Evolutionary conservation across 2,888 invertebrate species (phyloP), one percentile per base, ranked within the genome.

Genomic region (Thymelicus acteon): DNA sequence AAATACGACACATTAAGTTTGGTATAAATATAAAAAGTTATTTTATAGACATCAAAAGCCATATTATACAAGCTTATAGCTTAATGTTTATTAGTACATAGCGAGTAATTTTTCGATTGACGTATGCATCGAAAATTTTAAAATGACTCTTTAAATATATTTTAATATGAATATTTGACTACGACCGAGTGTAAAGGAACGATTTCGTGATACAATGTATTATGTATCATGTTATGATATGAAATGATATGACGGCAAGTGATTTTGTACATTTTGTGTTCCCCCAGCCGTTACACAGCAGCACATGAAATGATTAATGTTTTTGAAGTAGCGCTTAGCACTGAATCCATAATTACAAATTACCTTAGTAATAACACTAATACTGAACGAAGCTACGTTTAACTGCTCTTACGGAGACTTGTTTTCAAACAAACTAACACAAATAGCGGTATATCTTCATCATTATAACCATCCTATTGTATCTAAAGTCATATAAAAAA

Each of bases 231-330:
- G 24, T 54, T 63, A 75, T 82, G 90, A 92, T 91, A 92, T 92
- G 92, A 86, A 75, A 88, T 90, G 93, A 94, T 93, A 93, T 89
- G 94, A 89, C 80, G 79, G 89, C 93, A 91, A 89, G 89, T 90
- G 87, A 84, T 75, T 88, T 91, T 92, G 92, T 88, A 91, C 92
- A 82, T 79, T 79, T 75, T 74, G 79, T 80, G 81, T 79, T 83
- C 76, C 77, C 74, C 74, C 82, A 79, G 79, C 77, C 74, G 76
- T 75, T 79, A 75, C 69, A 61, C 63, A 69, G 72, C 63, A 69
- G 72, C 65, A 65, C 48, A 62, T 65, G 60, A 60, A 60, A 67
- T 72, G 66, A 67, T 71, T 49, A 60, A 71, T 61, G 64, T 68
- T 49, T 31, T 60, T 39, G 71, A 68, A 72, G 60, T 75, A 76